These are phyloP conservation scores for Indicator maculatus DNA, from an alignment of 2,113 vertebrate genomes.

Conservation along the genomic window DNA sequence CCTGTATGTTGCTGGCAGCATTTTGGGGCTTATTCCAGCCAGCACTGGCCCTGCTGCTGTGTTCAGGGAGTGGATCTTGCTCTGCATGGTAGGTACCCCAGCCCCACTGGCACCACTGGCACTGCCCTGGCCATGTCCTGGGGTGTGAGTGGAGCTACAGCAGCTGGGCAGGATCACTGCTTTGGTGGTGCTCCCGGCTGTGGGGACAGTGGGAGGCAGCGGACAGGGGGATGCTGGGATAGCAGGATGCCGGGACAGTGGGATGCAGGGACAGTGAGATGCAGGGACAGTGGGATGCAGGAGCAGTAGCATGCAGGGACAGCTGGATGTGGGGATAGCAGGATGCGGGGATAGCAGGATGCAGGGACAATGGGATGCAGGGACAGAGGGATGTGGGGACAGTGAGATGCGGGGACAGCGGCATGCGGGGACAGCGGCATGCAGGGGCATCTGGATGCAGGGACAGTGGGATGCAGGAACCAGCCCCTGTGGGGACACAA, in stretches of 20 bases:
- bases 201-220: not conserved
- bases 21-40: not conserved
- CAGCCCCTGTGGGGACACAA: not conserved
- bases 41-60: not conserved
- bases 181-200: fast-evolving
- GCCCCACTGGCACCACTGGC: fast-evolving
- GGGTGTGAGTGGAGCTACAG: not conserved
- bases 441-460: not conserved
- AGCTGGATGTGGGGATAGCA: too few species aligned
- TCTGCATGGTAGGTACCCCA: not conserved
- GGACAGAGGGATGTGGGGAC: too few species aligned
- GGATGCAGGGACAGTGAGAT: too few species aligned
- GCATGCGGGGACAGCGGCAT: not conserved
- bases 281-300: too few species aligned
- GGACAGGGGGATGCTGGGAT: too few species aligned
- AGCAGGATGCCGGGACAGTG: too few species aligned
- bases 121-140: not conserved
- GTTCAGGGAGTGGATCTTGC: not conserved
- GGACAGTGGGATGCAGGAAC: not conserved
- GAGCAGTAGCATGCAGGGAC: too few species aligned
- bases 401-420: too few species aligned
- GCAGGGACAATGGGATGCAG: too few species aligned
- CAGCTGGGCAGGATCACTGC: not conserved
- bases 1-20: not conserved
- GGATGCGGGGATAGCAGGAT: too few species aligned